Evolutionary conservation across 2,113 vertebrate species (phyloP).

Genomic region (Callospermophilus lateralis): DNA sequence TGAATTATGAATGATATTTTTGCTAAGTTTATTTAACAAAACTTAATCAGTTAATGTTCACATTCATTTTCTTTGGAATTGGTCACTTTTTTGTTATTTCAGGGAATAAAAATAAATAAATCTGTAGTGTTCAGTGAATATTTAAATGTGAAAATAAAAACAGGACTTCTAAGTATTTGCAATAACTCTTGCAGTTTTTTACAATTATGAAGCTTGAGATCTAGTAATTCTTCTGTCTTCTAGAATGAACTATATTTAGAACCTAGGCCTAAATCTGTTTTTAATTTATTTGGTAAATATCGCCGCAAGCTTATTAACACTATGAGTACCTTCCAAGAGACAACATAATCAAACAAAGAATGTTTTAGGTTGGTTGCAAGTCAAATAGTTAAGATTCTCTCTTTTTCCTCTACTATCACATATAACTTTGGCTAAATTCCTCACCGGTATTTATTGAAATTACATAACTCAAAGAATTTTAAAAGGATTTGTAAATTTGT

Average conservation of each 20-base stretch:
- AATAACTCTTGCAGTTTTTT: not conserved
- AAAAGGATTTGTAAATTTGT: not conserved
- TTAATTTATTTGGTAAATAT: conserved; percentile 33
- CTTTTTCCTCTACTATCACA: not conserved
- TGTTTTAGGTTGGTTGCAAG: not conserved
- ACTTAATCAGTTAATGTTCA: not conserved
- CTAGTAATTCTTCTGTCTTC: conserved; percentile 16
- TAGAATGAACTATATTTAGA: not conserved
- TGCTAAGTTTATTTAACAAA: not conserved
- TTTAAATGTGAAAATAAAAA: conserved; percentile 27
- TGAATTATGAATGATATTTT: conserved; percentile 11
- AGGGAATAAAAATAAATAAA: not conserved
- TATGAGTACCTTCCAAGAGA: not conserved
- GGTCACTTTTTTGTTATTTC: not conserved
- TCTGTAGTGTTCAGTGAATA: not conserved
- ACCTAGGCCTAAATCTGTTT: conserved; percentile 10
- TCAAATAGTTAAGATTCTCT: not conserved
- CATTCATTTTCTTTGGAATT: not conserved
- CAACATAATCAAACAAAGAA: not conserved
- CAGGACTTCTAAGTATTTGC: not conserved
- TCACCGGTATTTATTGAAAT: not conserved
- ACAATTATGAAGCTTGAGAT: not conserved
- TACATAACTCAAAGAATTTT: conserved; percentile 39
- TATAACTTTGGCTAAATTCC: not conserved
- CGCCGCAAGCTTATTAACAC: not conserved